Conservation (phyloP, 2,888 invertebrate genomes). For the Galeruca laticollis region DNA sequence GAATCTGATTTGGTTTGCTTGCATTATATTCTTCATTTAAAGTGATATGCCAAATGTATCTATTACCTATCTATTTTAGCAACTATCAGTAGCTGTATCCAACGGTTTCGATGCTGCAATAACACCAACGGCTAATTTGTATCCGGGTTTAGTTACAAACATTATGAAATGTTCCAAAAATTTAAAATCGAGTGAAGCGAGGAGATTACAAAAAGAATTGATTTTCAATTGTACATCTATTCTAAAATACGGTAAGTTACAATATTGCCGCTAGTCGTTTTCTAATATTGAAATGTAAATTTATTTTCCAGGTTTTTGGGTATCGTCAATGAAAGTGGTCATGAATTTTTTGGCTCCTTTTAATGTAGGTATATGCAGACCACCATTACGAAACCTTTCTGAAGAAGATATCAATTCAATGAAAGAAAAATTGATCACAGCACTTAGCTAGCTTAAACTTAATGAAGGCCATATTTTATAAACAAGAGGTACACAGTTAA, state of each 20-base stretch:
- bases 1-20: too few relatives aligned
- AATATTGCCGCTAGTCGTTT: too few relatives aligned
- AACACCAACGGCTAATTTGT: slow-evolving; percentile 77
- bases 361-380: slow-evolving; percentile 73
- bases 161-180: slow-evolving; percentile 69
- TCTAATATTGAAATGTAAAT: slow-evolving; percentile 2
- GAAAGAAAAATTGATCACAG: slow-evolving; percentile 26
- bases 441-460: not conserved
- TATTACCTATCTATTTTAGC: slow-evolving; percentile 63
- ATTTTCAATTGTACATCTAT: slow-evolving; percentile 67
- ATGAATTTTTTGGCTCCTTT: slow-evolving; percentile 74
- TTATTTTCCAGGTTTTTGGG: slow-evolving; percentile 72
- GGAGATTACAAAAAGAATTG: slow-evolving; percentile 68
- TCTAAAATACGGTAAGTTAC: slow-evolving; percentile 67
- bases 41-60: too few relatives aligned
- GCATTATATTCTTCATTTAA: not conserved
- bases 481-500: not conserved
- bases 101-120: slow-evolving; percentile 81
- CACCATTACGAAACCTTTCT: slow-evolving; percentile 70
- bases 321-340: slow-evolving; percentile 77
- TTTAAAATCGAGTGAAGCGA: slow-evolving; percentile 67
- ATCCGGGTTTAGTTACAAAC: slow-evolving; percentile 71
- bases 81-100: slow-evolving; percentile 75
- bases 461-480: too few relatives aligned
- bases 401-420: slow-evolving; percentile 43